Evolutionary conservation across 2,113 vertebrate genomes (phyloP).

Genomic region (Coracopsis vasa): DNA sequence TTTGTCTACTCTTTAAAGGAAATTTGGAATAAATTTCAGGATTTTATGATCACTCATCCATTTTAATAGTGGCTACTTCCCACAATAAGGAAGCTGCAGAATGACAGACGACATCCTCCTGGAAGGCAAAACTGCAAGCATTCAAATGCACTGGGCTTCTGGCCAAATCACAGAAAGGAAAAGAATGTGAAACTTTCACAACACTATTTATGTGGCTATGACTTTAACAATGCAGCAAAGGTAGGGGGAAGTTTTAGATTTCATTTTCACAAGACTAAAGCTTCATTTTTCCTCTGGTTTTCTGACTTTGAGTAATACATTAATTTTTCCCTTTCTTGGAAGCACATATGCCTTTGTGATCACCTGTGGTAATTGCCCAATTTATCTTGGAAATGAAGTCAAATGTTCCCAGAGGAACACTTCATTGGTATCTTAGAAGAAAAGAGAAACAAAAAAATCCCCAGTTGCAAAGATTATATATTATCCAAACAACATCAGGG

Average conservation of each 20-base stretch:
- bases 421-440: neutral
- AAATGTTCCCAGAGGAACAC: neutral
- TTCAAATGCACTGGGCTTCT: neutral
- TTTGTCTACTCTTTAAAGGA: neutral
- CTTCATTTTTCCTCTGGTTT: neutral
- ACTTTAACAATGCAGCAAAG: neutral
- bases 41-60: neutral
- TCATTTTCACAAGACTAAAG: neutral
- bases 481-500: neutral
- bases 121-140: neutral
- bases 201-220: neutral
- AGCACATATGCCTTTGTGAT: neutral
- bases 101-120: neutral
- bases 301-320: neutral
- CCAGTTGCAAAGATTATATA: neutral
- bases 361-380: neutral
- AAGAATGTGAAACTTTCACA: neutral
- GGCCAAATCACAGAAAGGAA: conserved; percentile 8
- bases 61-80: neutral
- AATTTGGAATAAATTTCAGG: neutral
- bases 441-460: neutral
- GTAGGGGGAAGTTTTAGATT: neutral
- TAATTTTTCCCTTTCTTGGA: neutral
- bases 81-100: conserved; percentile 7
- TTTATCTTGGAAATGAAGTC: neutral